Conservation (phyloP, 2,888 invertebrate genomes). For the Sesamia inferens region DNA sequence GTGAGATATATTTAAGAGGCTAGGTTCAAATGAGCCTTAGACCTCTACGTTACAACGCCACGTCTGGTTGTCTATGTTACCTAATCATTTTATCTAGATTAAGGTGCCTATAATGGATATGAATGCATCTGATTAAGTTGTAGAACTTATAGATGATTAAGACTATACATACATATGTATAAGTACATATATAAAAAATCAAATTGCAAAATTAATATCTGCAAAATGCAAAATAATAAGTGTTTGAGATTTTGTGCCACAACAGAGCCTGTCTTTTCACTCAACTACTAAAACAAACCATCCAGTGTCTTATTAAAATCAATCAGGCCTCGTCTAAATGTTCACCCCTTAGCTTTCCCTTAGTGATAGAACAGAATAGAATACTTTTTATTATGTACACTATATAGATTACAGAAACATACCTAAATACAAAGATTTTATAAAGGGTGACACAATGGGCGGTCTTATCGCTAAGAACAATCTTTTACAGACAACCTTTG, state of each 20-base stretch:
- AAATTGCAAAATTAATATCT: neutral
- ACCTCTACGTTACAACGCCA: conserved; percentile 26
- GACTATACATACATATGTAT: no score
- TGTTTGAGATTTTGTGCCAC: neutral
- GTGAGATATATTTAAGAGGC: conserved; percentile 29
- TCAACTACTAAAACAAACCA: neutral
- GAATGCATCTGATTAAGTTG: neutral
- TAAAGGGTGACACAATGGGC: no score
- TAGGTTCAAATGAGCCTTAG: conserved; percentile 45
- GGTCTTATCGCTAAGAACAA: no score
- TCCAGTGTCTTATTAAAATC: neutral
- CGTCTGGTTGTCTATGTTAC: neutral
- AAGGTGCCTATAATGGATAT: neutral
- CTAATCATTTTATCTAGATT: conserved; percentile 7
- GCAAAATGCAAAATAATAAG: neutral
- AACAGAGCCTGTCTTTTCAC: neutral
- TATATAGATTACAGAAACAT: no score
- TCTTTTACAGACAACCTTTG: no score
- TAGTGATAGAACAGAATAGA: no score
- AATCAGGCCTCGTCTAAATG: neutral
- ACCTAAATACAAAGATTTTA: no score
- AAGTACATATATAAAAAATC: no score
- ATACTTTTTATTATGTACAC: no score
- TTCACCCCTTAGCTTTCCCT: no score
- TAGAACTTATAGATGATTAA: no score